Evolutionary conservation across 2,113 vertebrate genomes (phyloP), one percentile per base, ranked within the genome.

Genomic region (Triplophysa dalaica): DNA sequence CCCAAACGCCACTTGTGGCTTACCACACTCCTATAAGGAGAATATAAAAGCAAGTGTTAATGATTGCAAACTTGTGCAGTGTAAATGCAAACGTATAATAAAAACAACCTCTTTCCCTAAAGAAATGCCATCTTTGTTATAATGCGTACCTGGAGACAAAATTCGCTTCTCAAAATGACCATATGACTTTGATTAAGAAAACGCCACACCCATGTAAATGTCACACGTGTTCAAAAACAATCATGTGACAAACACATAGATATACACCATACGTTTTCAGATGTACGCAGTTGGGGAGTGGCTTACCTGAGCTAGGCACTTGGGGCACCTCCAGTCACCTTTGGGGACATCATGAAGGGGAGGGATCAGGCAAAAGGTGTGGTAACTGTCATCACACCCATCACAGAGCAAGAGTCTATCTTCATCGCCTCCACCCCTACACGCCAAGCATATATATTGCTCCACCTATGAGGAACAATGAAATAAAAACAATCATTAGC

Each of bases 331-430:
- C 98, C 98, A 99, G 89, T 99, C 98, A 3, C 98, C 98, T 87
- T 97, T 98, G 78, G 98, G 98, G 64, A 99, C 96, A 38, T 99
- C 97, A 1, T 95, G 96, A 68, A 99, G 96, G 1, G 98, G 97
- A 19, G 98, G 98, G 80, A 98, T 94, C 81, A 99, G 90, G 87
- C 98, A 99, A 78, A 97, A 99, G 45, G 95, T 99, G 85, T 99
- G 98, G 87, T 99, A 99, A 84, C 98, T 99, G 87, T 99, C 98
- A 41, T 99, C 98, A 85, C 98, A 99, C 76, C 98, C 98, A 0
- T 99, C 98, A 77, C 98, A 99, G 81, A 99, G 67, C 66, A 99
- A 93, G 14, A 99, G 93, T 0, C 96, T 90, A 84, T 98, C 97
- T 87, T 99, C 98, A 1, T 96, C 95, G 0, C 84, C 96, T 17